Conservation (phyloP, 2,113 vertebrate genomes). For the Neolamprologus modestus region DNA sequence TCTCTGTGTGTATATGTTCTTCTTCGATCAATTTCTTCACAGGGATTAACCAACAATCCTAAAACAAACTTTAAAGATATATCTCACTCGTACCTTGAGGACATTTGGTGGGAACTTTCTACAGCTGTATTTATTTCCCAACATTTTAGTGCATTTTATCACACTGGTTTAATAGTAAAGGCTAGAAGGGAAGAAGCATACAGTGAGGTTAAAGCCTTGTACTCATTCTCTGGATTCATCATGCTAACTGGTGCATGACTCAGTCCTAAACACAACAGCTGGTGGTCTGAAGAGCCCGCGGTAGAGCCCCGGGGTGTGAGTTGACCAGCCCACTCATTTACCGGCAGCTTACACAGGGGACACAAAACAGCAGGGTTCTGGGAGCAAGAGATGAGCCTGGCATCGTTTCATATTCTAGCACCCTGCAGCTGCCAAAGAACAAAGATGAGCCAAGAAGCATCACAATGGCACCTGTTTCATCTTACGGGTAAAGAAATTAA, state of each 20-base stretch:
- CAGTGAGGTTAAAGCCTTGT: conserved; percentile 17
- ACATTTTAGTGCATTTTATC: not conserved
- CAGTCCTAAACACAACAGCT: conserved; percentile 65
- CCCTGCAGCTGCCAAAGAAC: conserved; percentile 39
- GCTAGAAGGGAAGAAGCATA: not conserved
- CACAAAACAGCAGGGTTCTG: conserved; percentile 38
- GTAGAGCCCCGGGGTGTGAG: conserved; percentile 52
- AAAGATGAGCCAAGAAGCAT: conserved; percentile 32
- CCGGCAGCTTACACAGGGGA: conserved; percentile 46
- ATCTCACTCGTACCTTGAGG: not conserved
- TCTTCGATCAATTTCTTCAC: not conserved
- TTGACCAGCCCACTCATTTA: conserved; percentile 66
- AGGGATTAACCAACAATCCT: not conserved
- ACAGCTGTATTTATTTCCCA: not conserved
- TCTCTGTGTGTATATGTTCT: not conserved
- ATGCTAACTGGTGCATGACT: conserved; percentile 53
- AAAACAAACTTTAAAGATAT: not conserved
- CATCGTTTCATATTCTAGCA: conserved; percentile 33
- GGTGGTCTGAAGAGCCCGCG: conserved; percentile 57
- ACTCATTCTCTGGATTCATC: conserved; percentile 19
- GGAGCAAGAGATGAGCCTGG: conserved; percentile 43
- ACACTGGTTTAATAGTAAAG: not conserved
- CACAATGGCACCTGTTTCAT: conserved; percentile 37
- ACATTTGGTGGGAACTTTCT: not conserved
- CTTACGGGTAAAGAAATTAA: not conserved